These are phyloP conservation scores for Lasioglossum morio DNA, from an alignment of 2,888 invertebrate species.

Conservation along the genomic window DNA sequence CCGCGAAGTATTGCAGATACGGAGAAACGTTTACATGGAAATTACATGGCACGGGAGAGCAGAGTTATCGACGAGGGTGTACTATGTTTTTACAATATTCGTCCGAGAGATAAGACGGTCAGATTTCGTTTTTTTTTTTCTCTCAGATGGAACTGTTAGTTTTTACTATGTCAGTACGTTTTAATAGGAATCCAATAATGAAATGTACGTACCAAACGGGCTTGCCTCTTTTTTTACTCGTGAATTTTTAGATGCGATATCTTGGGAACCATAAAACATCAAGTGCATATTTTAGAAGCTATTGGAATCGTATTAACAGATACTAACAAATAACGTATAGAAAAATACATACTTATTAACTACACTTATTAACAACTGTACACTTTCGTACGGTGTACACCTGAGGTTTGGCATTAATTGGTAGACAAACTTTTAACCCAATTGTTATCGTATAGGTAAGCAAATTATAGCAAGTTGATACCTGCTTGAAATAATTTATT, in stretches of 20 bases:
- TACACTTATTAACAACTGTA: too few species aligned
- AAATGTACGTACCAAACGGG: background rate
- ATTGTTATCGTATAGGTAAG: too few species aligned
- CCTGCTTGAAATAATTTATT: too few species aligned
- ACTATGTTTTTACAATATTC: background rate
- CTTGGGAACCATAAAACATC: background rate
- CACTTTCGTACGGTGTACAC: too few species aligned
- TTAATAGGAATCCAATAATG: background rate
- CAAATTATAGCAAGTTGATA: too few species aligned
- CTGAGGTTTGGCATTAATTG: too few species aligned
- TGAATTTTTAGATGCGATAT: background rate
- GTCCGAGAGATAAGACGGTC: background rate
- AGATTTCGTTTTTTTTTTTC: background rate
- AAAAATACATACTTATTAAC: background rate
- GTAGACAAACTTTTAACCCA: too few species aligned
- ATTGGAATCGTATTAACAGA: background rate
- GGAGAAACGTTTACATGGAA: background rate
- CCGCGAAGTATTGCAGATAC: background rate
- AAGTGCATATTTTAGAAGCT: background rate
- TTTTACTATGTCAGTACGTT: background rate
- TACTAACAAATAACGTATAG: background rate
- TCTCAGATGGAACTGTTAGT: background rate
- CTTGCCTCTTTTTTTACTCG: background rate
- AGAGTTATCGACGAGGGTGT: background rate
- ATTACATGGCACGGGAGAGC: background rate